phyloP scores from a whole-genome alignment of 1,140 invertebrate genomes.

The Solenopsis invicta region DNA sequence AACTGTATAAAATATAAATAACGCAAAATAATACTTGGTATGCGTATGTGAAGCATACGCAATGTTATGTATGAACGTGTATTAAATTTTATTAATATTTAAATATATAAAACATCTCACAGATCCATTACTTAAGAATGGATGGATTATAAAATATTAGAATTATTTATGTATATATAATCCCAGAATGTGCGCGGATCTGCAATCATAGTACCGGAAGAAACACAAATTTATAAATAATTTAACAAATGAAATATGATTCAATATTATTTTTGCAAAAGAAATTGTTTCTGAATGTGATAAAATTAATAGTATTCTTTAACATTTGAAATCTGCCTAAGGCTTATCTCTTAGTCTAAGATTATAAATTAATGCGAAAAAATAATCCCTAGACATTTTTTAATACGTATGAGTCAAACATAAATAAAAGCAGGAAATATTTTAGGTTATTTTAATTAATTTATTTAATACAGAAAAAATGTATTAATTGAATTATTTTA shows the following conservation, averaged over 20 bases:
- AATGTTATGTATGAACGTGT: background rate
- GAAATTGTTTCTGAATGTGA: no score
- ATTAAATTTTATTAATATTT: background rate
- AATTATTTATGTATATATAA: no score
- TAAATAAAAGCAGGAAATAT: no score
- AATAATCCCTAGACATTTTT: background rate
- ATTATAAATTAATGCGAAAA: background rate
- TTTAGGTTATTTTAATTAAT: background rate
- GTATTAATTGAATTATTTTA: background rate
- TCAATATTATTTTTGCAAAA: no score
- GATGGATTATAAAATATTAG: background rate
- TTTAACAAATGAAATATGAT: background rate
- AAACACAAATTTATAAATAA: background rate
- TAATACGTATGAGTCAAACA: background rate
- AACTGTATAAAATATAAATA: background rate
- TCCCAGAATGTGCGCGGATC: background rate
- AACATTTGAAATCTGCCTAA: no score
- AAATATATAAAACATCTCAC: background rate
- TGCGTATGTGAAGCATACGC: background rate
- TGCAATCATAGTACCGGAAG: background rate
- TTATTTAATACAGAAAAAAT: background rate
- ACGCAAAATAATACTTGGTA: background rate
- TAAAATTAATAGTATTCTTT: no score
- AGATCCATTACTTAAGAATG: background rate
- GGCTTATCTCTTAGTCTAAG: no score